A percentile compares a stretch with the other conserved stretches of the same genome.
Conservation (phyloP, 1,140 invertebrate species). For the Zaprionus africanus region DNA sequence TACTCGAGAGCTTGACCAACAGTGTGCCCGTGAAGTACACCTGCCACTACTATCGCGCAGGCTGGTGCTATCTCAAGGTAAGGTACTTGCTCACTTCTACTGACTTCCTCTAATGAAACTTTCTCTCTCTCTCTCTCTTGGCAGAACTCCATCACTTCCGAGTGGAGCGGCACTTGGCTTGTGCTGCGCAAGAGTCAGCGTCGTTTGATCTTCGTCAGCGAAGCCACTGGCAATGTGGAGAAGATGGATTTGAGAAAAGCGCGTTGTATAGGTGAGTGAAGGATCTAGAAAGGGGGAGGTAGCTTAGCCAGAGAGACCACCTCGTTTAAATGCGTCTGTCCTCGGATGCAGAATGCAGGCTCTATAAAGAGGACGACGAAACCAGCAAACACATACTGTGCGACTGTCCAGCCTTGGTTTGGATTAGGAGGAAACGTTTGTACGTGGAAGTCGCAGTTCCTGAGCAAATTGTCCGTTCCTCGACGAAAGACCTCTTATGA, state of each 20-base stretch:
- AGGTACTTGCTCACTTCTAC: not conserved
- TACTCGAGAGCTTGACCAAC: constrained; percentile 87
- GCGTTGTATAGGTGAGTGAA: constrained; percentile 88
- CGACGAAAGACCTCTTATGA: too few relatives aligned
- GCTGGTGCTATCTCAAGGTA: constrained; percentile 90
- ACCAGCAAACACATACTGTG: too few relatives aligned
- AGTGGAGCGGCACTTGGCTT: constrained; percentile 92
- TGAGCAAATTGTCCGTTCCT: too few relatives aligned
- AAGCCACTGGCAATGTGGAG: constrained; percentile 86
- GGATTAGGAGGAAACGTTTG: too few relatives aligned
- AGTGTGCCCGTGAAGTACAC: constrained; percentile 87
- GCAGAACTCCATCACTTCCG: constrained; percentile 87
- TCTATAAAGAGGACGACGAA: too few relatives aligned
- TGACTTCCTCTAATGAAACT: not conserved
- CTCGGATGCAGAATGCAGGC: too few relatives aligned
- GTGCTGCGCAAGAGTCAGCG: constrained; percentile 88
- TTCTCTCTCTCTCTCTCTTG: not conserved
- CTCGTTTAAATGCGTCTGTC: too few relatives aligned
- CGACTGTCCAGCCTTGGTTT: too few relatives aligned
- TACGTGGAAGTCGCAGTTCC: too few relatives aligned
- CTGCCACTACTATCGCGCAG: constrained; percentile 87
- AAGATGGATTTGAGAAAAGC: constrained; percentile 92
- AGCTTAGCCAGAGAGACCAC: too few relatives aligned
- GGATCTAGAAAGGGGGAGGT: too few relatives aligned
- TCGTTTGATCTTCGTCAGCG: constrained; percentile 88